Conservation (phyloP, 2,797 vertebrate species). For the Chaetodon trifasciatus region DNA sequence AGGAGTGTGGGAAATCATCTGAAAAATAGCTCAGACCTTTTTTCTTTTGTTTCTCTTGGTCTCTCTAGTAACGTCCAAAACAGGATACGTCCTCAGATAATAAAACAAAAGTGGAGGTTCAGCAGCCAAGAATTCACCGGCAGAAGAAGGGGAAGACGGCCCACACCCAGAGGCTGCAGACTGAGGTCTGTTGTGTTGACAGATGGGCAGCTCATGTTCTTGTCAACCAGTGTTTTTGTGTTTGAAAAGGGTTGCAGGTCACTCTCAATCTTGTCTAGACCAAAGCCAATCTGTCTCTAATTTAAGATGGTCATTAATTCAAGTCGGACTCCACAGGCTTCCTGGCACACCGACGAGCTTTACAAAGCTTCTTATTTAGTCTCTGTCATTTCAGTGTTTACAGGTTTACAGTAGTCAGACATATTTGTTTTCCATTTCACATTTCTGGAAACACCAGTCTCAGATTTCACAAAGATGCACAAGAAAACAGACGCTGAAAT, state of each 20-base stretch:
- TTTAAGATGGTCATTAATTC: constrained; percentile 30
- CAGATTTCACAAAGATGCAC: not conserved
- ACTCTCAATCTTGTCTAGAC: constrained; percentile 28
- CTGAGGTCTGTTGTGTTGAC: constrained; percentile 47
- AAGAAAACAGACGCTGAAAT: constrained; percentile 2
- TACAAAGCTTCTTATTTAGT: constrained; percentile 12
- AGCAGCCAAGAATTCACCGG: constrained; percentile 70
- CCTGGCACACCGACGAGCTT: constrained; percentile 20
- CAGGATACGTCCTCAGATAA: constrained; percentile 83
- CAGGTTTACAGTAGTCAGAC: constrained; percentile 17
- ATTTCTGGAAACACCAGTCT: constrained; percentile 15
- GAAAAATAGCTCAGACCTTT: constrained; percentile 64
- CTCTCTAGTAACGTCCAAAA: constrained; percentile 81
- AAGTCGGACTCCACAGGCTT: constrained; percentile 27
- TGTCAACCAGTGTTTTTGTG: constrained; percentile 27
- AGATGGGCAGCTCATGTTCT: constrained; percentile 15
- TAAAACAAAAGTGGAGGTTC: constrained; percentile 79
- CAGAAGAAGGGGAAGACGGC: constrained; percentile 61
- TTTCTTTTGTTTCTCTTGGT: constrained; percentile 77
- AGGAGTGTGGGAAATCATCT: constrained; percentile 59
- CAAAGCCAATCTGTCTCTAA: constrained; percentile 17
- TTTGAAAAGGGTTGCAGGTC: constrained; percentile 45
- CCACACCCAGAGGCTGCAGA: constrained; percentile 53
- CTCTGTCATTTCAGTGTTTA: constrained; percentile 45
- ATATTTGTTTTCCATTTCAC: constrained; percentile 13